Base-by-base conservation (phyloP, 2,797 vertebrate species). In the Lepus townsendii region DNA sequence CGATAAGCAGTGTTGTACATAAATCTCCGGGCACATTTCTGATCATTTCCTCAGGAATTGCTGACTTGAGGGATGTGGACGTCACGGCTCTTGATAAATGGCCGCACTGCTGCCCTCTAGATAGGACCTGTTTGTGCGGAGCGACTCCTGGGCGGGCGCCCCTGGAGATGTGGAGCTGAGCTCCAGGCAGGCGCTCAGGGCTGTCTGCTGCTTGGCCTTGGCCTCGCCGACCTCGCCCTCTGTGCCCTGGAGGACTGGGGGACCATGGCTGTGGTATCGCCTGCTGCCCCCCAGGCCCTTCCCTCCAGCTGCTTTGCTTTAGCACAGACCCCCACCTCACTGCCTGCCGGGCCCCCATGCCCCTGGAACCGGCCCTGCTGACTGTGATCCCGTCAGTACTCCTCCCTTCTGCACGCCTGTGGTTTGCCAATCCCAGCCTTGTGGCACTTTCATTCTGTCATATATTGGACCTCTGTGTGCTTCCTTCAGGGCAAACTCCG, bases 11-110 rank as follows among this genome's bases (percentile, higher is more conserved):
- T 77, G 17, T 30, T 65, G 73, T 78, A 47, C 27, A 71, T 95
- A 86, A 94, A 89, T 97, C 86, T 93, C 77, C 8, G 32, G 52
- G 42, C 72, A 52, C 42, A 7, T 91, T 95, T 96, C 73, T 96
- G 88, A 83, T 88, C 30, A 89, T 90, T 96, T 95, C 91, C 87
- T 84, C 35, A 38, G 94, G 89, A 94, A 79, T 96, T 82, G 66
- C 62, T 50, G 83, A 38, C 72, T 69, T 94, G 76, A 96, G 82
- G 76, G 89, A 82, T 82, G 62, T 0, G 20, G n/a, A 60, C 38
- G 80, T 91, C 22, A 17, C 68, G 73, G 50, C 63, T 90, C 57
- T 77, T 94, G 76, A 92, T 85, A 84, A 83, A 80, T 82, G 42
- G 79, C 86, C 78, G 47, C 4, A 27, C 60, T 80, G 73, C 68